phyloP scores from a whole-genome alignment of 2,888 invertebrate genomes.

The Epinotia demarniana region DNA sequence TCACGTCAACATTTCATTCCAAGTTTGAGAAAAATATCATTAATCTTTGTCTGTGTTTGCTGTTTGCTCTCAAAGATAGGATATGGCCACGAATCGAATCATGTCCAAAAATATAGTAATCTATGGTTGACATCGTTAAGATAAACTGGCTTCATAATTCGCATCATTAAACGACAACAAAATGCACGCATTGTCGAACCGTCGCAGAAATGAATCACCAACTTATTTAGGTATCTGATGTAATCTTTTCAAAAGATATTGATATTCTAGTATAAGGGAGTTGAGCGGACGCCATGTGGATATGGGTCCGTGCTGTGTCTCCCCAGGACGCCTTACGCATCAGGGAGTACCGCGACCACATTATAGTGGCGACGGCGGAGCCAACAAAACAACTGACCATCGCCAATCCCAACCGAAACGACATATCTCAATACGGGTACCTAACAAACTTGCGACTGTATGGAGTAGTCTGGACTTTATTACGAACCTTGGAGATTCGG shows the following conservation, averaged over 20 bases:
- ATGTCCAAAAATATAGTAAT: no score
- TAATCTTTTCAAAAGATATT: constrained; percentile 39
- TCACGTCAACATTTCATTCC: no score
- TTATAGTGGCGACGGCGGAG: constrained; percentile 62
- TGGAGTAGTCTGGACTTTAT: constrained; percentile 46
- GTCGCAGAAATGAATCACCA: constrained; percentile 37
- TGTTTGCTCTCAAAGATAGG: no score
- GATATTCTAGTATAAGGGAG: constrained; percentile 42
- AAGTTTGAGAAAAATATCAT: no score
- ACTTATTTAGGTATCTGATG: constrained; percentile 36
- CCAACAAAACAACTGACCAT: constrained; percentile 61
- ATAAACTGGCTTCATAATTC: neutral
- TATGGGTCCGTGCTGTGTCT: constrained; percentile 39
- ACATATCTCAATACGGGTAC: constrained; percentile 12
- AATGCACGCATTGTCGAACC: constrained; percentile 14
- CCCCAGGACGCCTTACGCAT: constrained; percentile 44
- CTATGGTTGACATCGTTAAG: no score
- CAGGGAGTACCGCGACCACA: constrained; percentile 45
- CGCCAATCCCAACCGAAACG: constrained; percentile 10
- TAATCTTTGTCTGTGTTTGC: no score
- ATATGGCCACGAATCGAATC: no score
- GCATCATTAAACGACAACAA: neutral
- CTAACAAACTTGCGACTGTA: constrained; percentile 12
- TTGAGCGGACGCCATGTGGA: constrained; percentile 35
- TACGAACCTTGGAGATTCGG: constrained; percentile 30